These are phyloP conservation scores for Sphenopsis melanotis DNA, from an alignment of 2,797 vertebrate species.

Conservation along the genomic window DNA sequence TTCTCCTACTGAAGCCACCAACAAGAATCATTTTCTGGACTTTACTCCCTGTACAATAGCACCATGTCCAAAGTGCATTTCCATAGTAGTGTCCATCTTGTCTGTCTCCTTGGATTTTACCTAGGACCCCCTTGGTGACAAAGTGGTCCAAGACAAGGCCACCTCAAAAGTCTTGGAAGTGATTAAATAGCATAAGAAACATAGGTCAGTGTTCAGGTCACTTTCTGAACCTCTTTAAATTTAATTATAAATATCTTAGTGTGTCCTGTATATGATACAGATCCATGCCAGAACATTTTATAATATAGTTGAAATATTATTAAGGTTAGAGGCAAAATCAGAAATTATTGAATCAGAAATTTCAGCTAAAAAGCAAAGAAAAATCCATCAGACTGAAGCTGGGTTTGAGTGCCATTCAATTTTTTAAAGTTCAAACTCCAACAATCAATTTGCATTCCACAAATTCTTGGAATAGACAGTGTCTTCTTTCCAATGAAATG, in stretches of 20 bases:
- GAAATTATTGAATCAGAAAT: not conserved
- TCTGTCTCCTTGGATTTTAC: not conserved
- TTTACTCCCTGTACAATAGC: not conserved
- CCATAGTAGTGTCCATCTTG: not conserved
- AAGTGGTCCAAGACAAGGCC: accelerated
- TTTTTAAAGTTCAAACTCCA: accelerated
- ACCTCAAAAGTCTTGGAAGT: not conserved
- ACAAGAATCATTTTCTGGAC: not conserved
- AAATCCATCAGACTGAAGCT: not conserved
- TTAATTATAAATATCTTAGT: not conserved
- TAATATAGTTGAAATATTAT: not conserved
- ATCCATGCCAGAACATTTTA: not conserved
- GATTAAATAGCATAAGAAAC: not conserved
- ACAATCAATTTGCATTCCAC: not conserved
- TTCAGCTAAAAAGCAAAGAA: not conserved
- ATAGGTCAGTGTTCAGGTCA: not conserved
- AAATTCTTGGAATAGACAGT: not conserved
- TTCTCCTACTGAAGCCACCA: not conserved
- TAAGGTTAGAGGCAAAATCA: not conserved
- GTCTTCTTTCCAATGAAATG: not conserved
- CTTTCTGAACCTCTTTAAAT: not conserved
- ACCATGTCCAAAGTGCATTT: accelerated
- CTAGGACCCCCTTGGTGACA: not conserved
- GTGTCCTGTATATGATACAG: accelerated
- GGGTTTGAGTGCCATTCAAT: not conserved